Evolutionary conservation across 2,888 invertebrate genomes (phyloP).

Genomic region (Serrognathus titanus): DNA sequence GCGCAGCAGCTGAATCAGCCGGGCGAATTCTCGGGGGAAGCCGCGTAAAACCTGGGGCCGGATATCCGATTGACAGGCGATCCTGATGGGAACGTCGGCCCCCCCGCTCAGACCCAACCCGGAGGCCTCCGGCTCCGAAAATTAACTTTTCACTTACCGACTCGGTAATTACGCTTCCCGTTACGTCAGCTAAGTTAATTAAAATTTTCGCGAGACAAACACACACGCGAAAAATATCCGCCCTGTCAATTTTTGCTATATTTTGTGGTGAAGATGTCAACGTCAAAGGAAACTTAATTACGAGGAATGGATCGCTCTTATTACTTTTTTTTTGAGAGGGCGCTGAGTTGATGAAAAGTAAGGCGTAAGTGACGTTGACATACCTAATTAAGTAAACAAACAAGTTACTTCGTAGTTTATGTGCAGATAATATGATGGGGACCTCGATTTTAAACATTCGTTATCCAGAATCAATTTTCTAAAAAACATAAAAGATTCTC

Average conservation of each 20-base stretch:
- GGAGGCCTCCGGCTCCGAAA: conserved; percentile 17
- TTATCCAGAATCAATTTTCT: too few species aligned
- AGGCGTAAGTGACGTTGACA: too few species aligned
- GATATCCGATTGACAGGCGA: conserved; percentile 39
- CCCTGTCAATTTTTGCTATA: background rate
- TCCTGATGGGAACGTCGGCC: conserved; percentile 20
- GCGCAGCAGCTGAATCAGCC: conserved; percentile 34
- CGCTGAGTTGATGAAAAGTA: too few species aligned
- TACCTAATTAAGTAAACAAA: too few species aligned
- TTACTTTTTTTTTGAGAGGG: too few species aligned
- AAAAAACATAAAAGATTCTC: too few species aligned
- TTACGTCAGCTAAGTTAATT: conserved; percentile 19
- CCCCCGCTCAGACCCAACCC: conserved; percentile 14
- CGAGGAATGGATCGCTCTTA: too few species aligned
- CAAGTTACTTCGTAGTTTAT: too few species aligned
- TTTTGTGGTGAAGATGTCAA: conserved; percentile 11
- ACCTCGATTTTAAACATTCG: too few species aligned
- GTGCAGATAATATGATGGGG: too few species aligned
- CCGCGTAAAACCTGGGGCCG: conserved; percentile 35
- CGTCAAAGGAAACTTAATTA: conserved; percentile 3
- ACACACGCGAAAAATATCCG: conserved; percentile 2
- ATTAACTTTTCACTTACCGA: conserved; percentile 23
- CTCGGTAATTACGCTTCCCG: conserved; percentile 19
- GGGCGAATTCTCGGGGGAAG: conserved; percentile 33
- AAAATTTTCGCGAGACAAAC: conserved; percentile 12